phyloP scores from a whole-genome alignment of 2,113 vertebrate genomes.

The Perca schrenkii region DNA sequence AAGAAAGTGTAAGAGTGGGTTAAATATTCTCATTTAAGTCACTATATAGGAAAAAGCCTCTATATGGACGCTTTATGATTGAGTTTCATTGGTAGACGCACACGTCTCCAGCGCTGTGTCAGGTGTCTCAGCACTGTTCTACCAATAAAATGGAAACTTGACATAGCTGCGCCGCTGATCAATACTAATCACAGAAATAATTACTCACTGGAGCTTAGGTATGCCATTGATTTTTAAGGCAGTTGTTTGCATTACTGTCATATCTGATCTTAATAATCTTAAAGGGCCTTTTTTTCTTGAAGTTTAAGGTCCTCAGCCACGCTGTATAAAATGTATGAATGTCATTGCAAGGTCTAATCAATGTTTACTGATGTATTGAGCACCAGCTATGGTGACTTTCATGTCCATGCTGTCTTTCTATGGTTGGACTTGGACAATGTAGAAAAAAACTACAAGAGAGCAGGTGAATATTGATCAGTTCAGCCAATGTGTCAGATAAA shows the following conservation, averaged over 20 bases:
- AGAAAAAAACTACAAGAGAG: slow-evolving; percentile 4
- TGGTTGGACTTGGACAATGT: slow-evolving; percentile 2
- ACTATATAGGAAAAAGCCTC: neutral
- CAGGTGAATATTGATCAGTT: slow-evolving; percentile 47
- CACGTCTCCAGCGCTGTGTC: slow-evolving; percentile 33
- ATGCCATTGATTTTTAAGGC: slow-evolving; percentile 81
- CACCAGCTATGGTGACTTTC: slow-evolving; percentile 48
- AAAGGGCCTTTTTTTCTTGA: slow-evolving; percentile 69
- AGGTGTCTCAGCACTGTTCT: slow-evolving; percentile 69
- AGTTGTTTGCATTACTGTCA: slow-evolving; percentile 83
- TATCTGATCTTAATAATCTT: slow-evolving; percentile 84
- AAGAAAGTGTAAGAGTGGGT: neutral
- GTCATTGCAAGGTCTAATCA: slow-evolving; percentile 78
- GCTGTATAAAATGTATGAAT: slow-evolving; percentile 77
- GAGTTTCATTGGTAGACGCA: slow-evolving; percentile 35
- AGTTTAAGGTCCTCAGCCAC: slow-evolving; percentile 70
- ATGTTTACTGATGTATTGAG: slow-evolving; percentile 62
- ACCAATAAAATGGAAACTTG: slow-evolving; percentile 67
- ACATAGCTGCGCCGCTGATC: slow-evolving; percentile 73
- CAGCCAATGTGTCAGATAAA: slow-evolving; percentile 7
- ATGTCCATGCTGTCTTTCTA: slow-evolving; percentile 43
- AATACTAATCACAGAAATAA: slow-evolving; percentile 86
- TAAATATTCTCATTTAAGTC: slow-evolving; percentile 38
- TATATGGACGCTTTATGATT: slow-evolving; percentile 16
- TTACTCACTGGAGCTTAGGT: slow-evolving; percentile 80